Evolutionary conservation across 92 coral and sea anemone species (phyloP).

Genomic region (Umimayanthus kanabou): DNA sequence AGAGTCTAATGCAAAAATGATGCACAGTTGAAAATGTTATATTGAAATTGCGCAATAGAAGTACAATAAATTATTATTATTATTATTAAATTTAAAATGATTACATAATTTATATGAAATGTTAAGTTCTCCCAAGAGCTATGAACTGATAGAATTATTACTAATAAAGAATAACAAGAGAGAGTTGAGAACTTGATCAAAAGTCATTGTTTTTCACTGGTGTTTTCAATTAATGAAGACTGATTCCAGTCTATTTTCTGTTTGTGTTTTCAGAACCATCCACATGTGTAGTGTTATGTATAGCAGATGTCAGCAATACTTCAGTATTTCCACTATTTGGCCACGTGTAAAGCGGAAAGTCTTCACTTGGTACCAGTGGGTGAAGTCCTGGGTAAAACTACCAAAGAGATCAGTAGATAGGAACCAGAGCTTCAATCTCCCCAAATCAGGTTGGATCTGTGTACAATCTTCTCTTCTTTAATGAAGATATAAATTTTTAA

Average conservation of each 20-base stretch:
- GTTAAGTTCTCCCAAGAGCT: no score
- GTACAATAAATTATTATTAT: no score
- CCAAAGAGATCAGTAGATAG: background rate
- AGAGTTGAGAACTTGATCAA: background rate
- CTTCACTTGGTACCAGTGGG: background rate
- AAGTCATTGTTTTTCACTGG: no score
- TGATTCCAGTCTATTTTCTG: background rate
- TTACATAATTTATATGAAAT: no score
- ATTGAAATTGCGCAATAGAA: no score
- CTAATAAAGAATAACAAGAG: no score
- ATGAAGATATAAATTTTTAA: no score
- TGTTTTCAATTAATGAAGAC: background rate
- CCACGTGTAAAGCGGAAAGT: background rate
- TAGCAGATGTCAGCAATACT: background rate
- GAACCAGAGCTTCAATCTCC: slow-evolving; percentile 33
- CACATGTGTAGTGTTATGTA: background rate
- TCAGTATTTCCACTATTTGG: background rate
- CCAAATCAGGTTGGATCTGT: slow-evolving; percentile 21
- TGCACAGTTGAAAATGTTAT: no score
- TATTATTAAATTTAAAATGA: no score
- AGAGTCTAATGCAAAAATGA: no score
- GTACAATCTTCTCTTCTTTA: background rate
- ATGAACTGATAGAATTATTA: no score
- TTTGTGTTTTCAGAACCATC: slow-evolving; percentile 20
- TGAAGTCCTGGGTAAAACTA: slow-evolving; percentile 7